A percentile compares a stretch with the other conserved stretches of the same genome.
phyloP scores from a whole-genome alignment of 2,888 invertebrate species.

The Colletes collaris region DNA sequence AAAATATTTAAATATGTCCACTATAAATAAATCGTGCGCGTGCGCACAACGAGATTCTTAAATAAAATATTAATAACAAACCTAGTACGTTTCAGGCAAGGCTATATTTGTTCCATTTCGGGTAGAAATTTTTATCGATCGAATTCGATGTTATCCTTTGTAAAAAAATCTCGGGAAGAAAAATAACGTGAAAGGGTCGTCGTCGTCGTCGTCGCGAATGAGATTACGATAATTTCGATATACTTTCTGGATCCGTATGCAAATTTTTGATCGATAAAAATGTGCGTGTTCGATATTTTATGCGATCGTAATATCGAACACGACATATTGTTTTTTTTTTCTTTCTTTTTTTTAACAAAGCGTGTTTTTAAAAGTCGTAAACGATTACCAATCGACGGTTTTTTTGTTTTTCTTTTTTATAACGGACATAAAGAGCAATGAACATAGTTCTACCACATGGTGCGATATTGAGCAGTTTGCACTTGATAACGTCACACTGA shows the following conservation, averaged over 20 bases:
- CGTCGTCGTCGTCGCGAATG: conserved; percentile 5
- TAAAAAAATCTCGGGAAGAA: conserved; percentile 6
- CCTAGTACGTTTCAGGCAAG: conserved; percentile 29
- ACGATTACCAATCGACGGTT: conserved; percentile 31
- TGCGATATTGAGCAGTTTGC: conserved; percentile 63
- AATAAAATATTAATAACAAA: conserved; percentile 51
- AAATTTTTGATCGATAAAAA: conserved; percentile 23
- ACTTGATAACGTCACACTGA: conserved; percentile 62
- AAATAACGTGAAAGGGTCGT: background rate
- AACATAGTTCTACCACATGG: conserved; percentile 60
- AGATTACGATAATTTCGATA: conserved; percentile 5
- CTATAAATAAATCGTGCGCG: conserved; percentile 51
- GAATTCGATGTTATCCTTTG: conserved; percentile 9
- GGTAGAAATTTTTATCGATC: conserved; percentile 16
- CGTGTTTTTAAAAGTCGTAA: conserved; percentile 31
- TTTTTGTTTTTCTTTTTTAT: background rate
- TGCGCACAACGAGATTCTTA: conserved; percentile 62
- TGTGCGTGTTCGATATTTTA: conserved; percentile 14
- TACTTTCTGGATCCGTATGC: background rate
- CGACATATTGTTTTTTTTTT: background rate
- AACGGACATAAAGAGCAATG: conserved; percentile 60
- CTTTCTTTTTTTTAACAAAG: conserved; percentile 15
- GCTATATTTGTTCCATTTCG: conserved; percentile 8
- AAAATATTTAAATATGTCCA: conserved; percentile 35
- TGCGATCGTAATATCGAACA: conserved; percentile 9